phyloP scores from a whole-genome alignment of 2,888 invertebrate species.

The Chironomus tentans region DNA sequence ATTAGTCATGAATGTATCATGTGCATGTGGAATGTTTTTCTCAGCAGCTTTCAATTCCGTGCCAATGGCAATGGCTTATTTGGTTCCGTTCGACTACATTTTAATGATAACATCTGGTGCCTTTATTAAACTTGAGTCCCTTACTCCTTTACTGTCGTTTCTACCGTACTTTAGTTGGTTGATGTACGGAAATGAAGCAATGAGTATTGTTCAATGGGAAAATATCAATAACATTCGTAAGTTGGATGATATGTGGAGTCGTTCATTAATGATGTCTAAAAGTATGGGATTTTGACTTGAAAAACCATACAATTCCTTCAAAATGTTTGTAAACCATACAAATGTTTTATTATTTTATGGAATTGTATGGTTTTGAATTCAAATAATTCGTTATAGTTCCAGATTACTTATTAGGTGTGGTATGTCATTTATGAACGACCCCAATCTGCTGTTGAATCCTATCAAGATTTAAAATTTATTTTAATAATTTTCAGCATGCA shows the following conservation, averaged over 20 bases:
- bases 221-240: conserved; percentile 64
- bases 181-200: conserved; percentile 76
- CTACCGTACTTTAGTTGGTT: conserved; percentile 75
- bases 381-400: no score
- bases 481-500: conserved; percentile 48
- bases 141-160: conserved; percentile 65
- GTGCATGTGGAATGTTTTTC: conserved; percentile 79
- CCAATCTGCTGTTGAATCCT: no score
- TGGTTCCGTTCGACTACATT: conserved; percentile 77
- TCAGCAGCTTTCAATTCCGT: conserved; percentile 75
- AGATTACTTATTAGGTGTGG: no score
- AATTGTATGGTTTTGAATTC: no score
- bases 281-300: neutral
- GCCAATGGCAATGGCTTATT: conserved; percentile 68
- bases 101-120: conserved; percentile 82
- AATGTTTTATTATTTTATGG: neutral
- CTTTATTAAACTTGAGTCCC: conserved; percentile 68
- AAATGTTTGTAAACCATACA: no score
- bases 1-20: conserved; percentile 76
- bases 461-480: neutral
- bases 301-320: no score
- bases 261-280: no score
- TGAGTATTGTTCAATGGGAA: conserved; percentile 74
- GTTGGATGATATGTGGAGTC: conserved; percentile 32
- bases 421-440: no score